These are phyloP conservation scores for Amblyopsis hoosieri DNA, from an alignment of 2,797 vertebrate genomes.

Conservation along the genomic window DNA sequence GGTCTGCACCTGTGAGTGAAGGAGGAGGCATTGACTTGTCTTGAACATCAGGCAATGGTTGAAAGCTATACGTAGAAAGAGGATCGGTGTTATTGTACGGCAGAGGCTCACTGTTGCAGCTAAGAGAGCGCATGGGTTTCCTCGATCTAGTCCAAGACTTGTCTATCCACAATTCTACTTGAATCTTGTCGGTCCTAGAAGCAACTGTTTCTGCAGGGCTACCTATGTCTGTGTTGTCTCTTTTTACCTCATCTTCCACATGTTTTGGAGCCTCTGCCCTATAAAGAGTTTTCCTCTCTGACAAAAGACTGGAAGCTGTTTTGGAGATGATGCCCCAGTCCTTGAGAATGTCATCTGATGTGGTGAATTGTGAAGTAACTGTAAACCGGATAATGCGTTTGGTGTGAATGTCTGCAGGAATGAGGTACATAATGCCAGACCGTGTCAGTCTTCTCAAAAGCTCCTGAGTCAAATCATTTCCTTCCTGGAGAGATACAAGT, in stretches of 20 bases:
- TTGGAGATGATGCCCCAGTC: slow-evolving; percentile 90
- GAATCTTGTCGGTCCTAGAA: slow-evolving; percentile 38
- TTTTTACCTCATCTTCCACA: slow-evolving; percentile 20
- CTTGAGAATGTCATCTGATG: slow-evolving; percentile 84
- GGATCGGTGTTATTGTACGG: slow-evolving; percentile 40
- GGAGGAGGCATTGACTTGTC: slow-evolving; percentile 53
- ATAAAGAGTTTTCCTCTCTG: slow-evolving; percentile 34
- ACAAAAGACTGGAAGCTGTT: slow-evolving; percentile 76
- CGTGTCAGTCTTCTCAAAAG: slow-evolving; percentile 84
- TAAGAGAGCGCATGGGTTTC: slow-evolving; percentile 84
- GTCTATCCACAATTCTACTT: slow-evolving; percentile 74
- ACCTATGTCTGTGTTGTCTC: neutral
- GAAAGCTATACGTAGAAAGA: slow-evolving; percentile 31
- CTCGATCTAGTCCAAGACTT: slow-evolving; percentile 76
- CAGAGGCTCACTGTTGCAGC: slow-evolving; percentile 86
- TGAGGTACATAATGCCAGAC: slow-evolving; percentile 88
- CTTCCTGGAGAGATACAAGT: slow-evolving; percentile 73
- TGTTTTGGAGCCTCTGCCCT: slow-evolving; percentile 22
- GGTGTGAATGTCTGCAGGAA: slow-evolving; percentile 85
- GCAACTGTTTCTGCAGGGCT: slow-evolving; percentile 1
- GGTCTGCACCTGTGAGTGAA: slow-evolving; percentile 31
- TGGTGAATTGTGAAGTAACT: slow-evolving; percentile 94
- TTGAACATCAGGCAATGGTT: slow-evolving; percentile 14
- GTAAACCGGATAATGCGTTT: slow-evolving; percentile 93
- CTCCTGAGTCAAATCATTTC: slow-evolving; percentile 89